Base-by-base conservation (phyloP, 2,797 vertebrate genomes). In the Sternotherus odoratus region DNA sequence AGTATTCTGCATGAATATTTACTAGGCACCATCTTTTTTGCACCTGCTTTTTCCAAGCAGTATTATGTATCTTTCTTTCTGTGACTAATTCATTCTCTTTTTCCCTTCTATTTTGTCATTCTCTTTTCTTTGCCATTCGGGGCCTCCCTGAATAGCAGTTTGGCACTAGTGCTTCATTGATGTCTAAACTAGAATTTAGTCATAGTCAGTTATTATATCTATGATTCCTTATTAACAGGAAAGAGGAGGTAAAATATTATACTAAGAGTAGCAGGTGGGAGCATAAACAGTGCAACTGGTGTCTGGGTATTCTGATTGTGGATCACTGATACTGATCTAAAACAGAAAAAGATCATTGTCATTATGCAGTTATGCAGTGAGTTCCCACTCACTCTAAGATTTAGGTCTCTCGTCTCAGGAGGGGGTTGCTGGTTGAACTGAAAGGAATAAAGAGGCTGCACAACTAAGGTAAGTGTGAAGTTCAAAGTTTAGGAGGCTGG, bases 1-100 rank as follows among this genome's bases (percentile, higher is more conserved):
- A 77, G 43, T 53, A 17, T 89, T 94, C 46, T 92, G 39, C 60
- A 85, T 78, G 75, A 89, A 92, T 95, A 96, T 95, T 95, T 79
- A 94, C 26, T 0, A 13, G 39, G 3, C 19, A 50, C 78, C 54
- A 46, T 54, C 19, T 60, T 63, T 85, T 91, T 23, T 78, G n/a
- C 60, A 33, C 51, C 51, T 90, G 60, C 21, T 88, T 50, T 86
- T 94, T 30, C 39, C 39, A 81, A 77, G 66, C 36, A 69, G 74
- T 26, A 46, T 80, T 86, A 81, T 16, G 13, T 1, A 56, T 69
- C n/a, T 51, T 95, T 77, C 54, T 54, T 19, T 17, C 63, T 28
- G 19, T 48, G 33, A 43, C 24, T 72, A 93, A 88, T 49, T 72
- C 11, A 36, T 24, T 81, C 83, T 77, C 13, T 48, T 0, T 80